Evolutionary conservation across 1,140 invertebrate species (phyloP).

Genomic region (Nasonia giraulti): DNA sequence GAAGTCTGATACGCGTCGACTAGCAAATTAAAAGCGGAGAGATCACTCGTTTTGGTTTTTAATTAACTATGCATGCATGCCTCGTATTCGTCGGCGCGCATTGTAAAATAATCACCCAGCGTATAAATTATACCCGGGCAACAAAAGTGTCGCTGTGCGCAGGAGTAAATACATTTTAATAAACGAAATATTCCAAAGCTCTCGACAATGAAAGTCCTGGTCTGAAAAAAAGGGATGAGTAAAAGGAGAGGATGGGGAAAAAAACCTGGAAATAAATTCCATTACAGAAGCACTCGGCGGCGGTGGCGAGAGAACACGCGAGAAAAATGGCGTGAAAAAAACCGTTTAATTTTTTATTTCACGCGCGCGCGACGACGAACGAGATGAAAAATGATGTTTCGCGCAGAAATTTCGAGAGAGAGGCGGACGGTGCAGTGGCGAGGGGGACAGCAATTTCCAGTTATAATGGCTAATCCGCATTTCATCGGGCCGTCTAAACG

Average conservation of each 20-base stretch:
- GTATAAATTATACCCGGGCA: background rate
- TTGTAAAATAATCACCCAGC: background rate
- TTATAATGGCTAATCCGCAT: slow-evolving; percentile 75
- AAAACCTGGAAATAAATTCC: slow-evolving; percentile 36
- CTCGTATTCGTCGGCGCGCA: background rate
- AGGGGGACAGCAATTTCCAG: slow-evolving; percentile 71
- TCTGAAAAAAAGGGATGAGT: background rate
- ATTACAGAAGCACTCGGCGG: slow-evolving; percentile 15
- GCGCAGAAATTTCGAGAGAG: slow-evolving; percentile 47
- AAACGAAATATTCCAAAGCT: slow-evolving; percentile 38
- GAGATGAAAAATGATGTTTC: slow-evolving; percentile 52
- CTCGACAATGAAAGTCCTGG: background rate
- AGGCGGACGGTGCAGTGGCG: slow-evolving; percentile 8
- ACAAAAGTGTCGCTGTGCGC: background rate
- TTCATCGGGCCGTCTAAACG: slow-evolving; percentile 72
- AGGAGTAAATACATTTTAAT: slow-evolving; percentile 19
- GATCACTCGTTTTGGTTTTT: background rate
- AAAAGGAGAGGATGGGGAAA: background rate
- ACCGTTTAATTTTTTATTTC: slow-evolving; percentile 53
- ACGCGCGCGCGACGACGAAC: background rate
- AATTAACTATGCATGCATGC: background rate
- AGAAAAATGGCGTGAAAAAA: slow-evolving; percentile 43
- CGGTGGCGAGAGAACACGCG: background rate
- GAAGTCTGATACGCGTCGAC: background rate
- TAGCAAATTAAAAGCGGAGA: background rate